A percentile compares a stretch with the other conserved stretches of the same genome.
Evolutionary conservation across 2,113 vertebrate species (phyloP).

Genomic region (Anser cygnoides): DNA sequence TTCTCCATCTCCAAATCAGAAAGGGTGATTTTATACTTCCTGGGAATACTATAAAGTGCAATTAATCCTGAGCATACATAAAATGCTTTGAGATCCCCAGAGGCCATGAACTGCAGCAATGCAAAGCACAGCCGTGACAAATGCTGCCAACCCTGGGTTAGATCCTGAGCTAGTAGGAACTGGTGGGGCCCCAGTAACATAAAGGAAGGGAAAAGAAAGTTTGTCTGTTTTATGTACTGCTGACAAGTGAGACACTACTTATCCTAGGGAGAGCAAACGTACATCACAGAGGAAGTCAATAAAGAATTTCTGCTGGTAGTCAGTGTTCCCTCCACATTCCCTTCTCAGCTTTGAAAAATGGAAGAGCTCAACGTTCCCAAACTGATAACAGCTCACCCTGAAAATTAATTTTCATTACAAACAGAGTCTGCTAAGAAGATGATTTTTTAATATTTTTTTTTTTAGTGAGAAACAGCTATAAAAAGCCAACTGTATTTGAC

Average conservation of each 20-base stretch:
- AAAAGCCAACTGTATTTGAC: conserved; percentile 23
- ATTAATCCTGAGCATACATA: not conserved
- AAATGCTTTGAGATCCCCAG: not conserved
- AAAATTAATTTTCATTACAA: conserved; percentile 38
- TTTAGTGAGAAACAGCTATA: conserved; percentile 4
- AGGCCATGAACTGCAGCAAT: not conserved
- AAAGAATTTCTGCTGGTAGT: not conserved
- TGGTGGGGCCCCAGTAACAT: not conserved
- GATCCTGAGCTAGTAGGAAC: not conserved
- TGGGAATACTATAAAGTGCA: not conserved
- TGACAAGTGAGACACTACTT: conserved; percentile 2
- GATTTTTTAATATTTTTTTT: not conserved
- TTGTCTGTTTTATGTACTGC: conserved; percentile 29
- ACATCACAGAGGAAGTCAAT: conserved; percentile 11
- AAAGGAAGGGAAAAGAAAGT: not conserved
- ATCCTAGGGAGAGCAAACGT: conserved; percentile 5
- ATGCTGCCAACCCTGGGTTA: not conserved
- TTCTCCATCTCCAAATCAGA: not conserved
- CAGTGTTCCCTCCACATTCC: not conserved
- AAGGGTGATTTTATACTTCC: not conserved
- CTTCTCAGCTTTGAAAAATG: not conserved
- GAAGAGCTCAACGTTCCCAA: not conserved
- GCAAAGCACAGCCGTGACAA: not conserved
- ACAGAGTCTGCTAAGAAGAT: not conserved
- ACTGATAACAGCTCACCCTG: not conserved